These are phyloP conservation scores for Scomber scombrus DNA, from an alignment of 2,113 vertebrate species.

Conservation along the genomic window DNA sequence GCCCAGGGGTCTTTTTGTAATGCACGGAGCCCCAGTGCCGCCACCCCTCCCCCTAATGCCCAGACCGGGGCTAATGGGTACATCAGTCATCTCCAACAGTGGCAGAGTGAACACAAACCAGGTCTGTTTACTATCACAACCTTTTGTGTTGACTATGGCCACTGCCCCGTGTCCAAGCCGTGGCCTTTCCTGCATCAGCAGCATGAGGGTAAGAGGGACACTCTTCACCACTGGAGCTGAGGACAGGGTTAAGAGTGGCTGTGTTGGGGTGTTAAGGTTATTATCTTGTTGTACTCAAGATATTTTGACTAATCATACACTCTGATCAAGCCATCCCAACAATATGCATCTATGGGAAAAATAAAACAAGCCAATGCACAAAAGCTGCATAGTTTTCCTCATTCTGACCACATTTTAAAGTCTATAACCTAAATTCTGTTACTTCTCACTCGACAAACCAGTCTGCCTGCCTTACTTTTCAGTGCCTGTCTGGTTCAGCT, in stretches of 20 bases:
- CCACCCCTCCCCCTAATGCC: conserved; percentile 57
- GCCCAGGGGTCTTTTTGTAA: conserved; percentile 72
- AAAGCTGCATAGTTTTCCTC: neutral
- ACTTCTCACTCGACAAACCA: conserved; percentile 35
- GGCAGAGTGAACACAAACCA: conserved; percentile 77
- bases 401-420: conserved; percentile 23
- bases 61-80: conserved; percentile 74
- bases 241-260: conserved; percentile 43
- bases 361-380: conserved; percentile 9
- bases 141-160: conserved; percentile 75
- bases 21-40: conserved; percentile 28
- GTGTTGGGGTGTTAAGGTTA: conserved; percentile 33
- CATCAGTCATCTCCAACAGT: conserved; percentile 79
- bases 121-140: conserved; percentile 74
- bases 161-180: conserved; percentile 61
- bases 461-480: conserved; percentile 45
- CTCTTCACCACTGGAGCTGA: conserved; percentile 25
- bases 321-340: conserved; percentile 12
- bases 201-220: conserved; percentile 29
- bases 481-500: conserved; percentile 62
- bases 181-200: conserved; percentile 58
- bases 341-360: neutral
- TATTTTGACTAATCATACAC: neutral
- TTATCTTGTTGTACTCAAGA: conserved; percentile 7
- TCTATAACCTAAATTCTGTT: conserved; percentile 34